Conservation (phyloP, 2,797 vertebrate genomes). For the Channallabes apus region DNA sequence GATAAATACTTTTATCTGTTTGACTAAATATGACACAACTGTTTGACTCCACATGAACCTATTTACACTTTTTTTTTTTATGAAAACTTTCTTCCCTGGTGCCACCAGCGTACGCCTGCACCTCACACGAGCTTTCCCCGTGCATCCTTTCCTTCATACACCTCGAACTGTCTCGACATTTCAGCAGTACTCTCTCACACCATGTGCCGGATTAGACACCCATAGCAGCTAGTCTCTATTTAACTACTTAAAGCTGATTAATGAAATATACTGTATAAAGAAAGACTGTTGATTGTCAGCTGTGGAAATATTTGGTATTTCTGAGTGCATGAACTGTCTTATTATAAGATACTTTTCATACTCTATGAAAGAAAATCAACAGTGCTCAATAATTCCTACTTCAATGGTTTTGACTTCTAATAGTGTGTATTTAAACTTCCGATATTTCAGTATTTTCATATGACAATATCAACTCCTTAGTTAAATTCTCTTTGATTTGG, state of each 20-base stretch:
- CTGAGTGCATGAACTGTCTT: constrained; percentile 33
- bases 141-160: not conserved
- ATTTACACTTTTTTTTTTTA: not conserved
- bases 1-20: not conserved
- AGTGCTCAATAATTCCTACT: constrained; percentile 32
- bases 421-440: not conserved
- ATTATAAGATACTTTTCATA: constrained; percentile 8
- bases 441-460: not conserved
- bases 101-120: constrained; percentile 13
- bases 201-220: constrained; percentile 5
- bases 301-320: constrained; percentile 32
- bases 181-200: not conserved
- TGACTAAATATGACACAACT: not conserved
- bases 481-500: not conserved
- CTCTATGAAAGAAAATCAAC: constrained; percentile 15
- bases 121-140: not conserved
- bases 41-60: not conserved
- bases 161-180: not conserved
- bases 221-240: not conserved
- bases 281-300: constrained; percentile 41
- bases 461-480: not conserved
- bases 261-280: not conserved
- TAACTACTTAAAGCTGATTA: constrained; percentile 20
- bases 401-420: not conserved
- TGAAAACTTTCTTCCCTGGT: not conserved